A percentile compares a stretch with the other conserved stretches of the same genome.
Conservation (phyloP, 1,140 invertebrate species). For the Heliconius hermathena region DNA sequence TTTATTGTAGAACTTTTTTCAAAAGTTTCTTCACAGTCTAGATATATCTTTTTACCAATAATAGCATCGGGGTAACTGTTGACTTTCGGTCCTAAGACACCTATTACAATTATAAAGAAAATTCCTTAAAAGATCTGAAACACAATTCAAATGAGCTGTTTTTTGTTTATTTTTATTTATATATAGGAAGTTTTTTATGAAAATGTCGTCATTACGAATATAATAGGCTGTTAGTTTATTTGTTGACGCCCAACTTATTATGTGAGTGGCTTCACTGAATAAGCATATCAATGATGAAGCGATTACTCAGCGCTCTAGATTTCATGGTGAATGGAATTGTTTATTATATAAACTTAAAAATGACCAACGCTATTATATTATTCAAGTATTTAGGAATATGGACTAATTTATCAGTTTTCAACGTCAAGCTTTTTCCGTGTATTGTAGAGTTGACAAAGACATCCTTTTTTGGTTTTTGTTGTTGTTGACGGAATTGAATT, state of each 20-base stretch:
- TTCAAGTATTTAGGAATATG: too few species aligned
- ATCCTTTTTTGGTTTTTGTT: too few species aligned
- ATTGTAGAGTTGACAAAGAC: too few species aligned
- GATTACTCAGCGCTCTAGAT: not conserved
- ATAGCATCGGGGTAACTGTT: too few species aligned
- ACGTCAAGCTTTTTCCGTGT: too few species aligned
- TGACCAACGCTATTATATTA: too few species aligned
- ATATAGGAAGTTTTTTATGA: not conserved
- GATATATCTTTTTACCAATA: not conserved
- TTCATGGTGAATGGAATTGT: not conserved
- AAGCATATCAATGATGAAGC: not conserved
- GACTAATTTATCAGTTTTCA: too few species aligned
- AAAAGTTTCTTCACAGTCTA: too few species aligned
- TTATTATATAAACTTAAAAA: not conserved
- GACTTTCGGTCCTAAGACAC: too few species aligned
- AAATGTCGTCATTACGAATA: conserved; percentile 12
- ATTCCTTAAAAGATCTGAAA: not conserved
- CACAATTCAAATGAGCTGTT: not conserved
- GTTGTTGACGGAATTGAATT: too few species aligned
- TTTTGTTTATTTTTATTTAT: not conserved
- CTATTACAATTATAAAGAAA: not conserved
- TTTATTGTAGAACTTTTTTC: too few species aligned
- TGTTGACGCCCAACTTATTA: conserved; percentile 17
- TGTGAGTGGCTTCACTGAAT: not conserved
- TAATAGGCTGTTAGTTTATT: conserved; percentile 14